Evolutionary conservation across 2,797 vertebrate genomes (phyloP), one percentile per base, ranked within the genome.

Genomic region (Poeciliopsis presidionis): DNA sequence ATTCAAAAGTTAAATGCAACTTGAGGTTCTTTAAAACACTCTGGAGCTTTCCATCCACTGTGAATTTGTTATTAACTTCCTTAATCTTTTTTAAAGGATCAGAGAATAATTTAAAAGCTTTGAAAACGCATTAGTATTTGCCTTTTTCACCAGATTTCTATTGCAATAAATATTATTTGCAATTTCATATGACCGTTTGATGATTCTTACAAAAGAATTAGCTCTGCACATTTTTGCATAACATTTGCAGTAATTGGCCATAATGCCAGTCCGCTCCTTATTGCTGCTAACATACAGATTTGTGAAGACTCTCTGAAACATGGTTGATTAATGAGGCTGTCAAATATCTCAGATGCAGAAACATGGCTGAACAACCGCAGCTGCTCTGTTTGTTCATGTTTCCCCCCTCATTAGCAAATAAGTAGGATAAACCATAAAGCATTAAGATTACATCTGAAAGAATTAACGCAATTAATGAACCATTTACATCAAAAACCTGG

Each of bases 391-490:
- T 76, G 72, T 47, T 65, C 74, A 63, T 33, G 33, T 81, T 74
- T 55, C 25, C 45, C 46, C 39, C 36, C 20, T 78, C 70, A 85
- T 76, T 39, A 79, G 36, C 71, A 55, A 78, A 75, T 67, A 71
- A 71, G 30, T 41, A 30, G 39, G 13, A 80, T 75, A 57, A 77
- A 72, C 36, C 36, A 57, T 73, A 39, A 72, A 46, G 22, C 33
- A 59, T 55, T 53, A 36, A 9, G 20, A 43, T 59, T 47, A 75
- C 5, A 41, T 70, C n/a, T 79, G 47, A 45, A 12, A 57, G 59
- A 53, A 75, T 69, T 49, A 75, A 72, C 45, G 79, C 74, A 81
- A 77, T 76, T 81, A 74, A 74, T 72, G 57, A 76, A 76, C 55
- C 49, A 55, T 74, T 69, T 70, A 55, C 74, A 71, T 76, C 2